Evolutionary conservation across 2,113 vertebrate species (phyloP), one percentile per base, ranked within the genome.

Genomic region (Gobius niger): DNA sequence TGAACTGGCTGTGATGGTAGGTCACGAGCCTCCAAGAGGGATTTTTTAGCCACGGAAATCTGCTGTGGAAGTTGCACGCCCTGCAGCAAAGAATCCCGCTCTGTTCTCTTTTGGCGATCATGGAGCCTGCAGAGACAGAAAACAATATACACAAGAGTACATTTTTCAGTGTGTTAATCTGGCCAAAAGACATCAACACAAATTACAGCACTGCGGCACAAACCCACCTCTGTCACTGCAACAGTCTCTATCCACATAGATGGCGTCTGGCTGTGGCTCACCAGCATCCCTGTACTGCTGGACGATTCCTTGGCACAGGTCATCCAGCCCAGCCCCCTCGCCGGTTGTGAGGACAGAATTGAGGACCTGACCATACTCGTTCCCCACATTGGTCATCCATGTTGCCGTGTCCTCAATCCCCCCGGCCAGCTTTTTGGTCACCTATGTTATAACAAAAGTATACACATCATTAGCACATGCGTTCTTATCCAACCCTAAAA

Each of bases 281-380:
- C 67, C 71, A 16, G 71, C 77, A 49, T 81, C 46, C 63, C 15
- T 6, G 47, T 79, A 86, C 0, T 60, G 9, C 5, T 11, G 44
- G 3, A 81, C 62, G 0, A 81, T 64, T 9, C 73, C 66, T 65
- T 73, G 74, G 19, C 80, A 77, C 53, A 82, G 10, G 1, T 77
- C 77, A 24, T 72, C 77, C 0, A 82, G 3, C 0, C 77, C 71
- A 18, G 77, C 71, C 0, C 71, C 80, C 16, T 80, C 77, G 68
- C 65, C 77, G 18, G 72, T 73, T 1, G 75, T 85, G 1, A 85
- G 52, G 2, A 81, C 75, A 71, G 24, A 71, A 19, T 76, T 83
- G 1, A 85, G 61, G 0, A 76, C 80, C 5, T 82, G 80, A 50
- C 47, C 47, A 50, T 50, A 50, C 5, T 50, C 10, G 14, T 50